These are phyloP conservation scores for Melanaphis sacchari DNA, from an alignment of 1,140 invertebrate species.

Conservation along the genomic window DNA sequence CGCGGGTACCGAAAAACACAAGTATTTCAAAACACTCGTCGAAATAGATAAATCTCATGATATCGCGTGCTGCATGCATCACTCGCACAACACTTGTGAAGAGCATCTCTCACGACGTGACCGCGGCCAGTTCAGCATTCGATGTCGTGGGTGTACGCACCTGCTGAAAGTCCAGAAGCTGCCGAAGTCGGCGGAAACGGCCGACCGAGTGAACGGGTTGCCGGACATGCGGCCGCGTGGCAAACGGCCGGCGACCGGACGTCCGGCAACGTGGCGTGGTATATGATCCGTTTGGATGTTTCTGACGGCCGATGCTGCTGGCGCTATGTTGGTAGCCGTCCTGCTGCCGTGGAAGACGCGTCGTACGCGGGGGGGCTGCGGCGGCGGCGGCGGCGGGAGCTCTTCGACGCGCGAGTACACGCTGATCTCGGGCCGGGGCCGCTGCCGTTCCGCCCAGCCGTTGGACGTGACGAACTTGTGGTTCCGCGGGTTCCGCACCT, in stretches of 20 bases:
- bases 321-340: background rate
- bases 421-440: slow-evolving; percentile 39
- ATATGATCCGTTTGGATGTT: slow-evolving; percentile 44
- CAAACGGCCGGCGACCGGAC: background rate
- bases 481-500: slow-evolving; percentile 34
- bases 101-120: too few species aligned
- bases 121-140: too few species aligned
- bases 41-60: too few species aligned
- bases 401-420: slow-evolving; percentile 45
- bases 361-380: background rate
- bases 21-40: too few species aligned
- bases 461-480: slow-evolving; percentile 50
- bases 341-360: slow-evolving; percentile 9
- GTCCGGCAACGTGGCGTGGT: slow-evolving; percentile 34
- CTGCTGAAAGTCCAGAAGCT: background rate
- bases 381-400: background rate
- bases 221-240: background rate
- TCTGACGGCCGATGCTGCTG: background rate
- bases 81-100: too few species aligned
- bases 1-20: too few species aligned
- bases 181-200: slow-evolving; percentile 30
- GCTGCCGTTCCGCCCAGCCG: slow-evolving; percentile 46
- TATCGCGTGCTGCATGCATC: too few species aligned
- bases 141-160: too few species aligned
- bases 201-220: background rate